phyloP scores from a whole-genome alignment of 2,888 invertebrate genomes.

The Phymatocera aterrima region DNA sequence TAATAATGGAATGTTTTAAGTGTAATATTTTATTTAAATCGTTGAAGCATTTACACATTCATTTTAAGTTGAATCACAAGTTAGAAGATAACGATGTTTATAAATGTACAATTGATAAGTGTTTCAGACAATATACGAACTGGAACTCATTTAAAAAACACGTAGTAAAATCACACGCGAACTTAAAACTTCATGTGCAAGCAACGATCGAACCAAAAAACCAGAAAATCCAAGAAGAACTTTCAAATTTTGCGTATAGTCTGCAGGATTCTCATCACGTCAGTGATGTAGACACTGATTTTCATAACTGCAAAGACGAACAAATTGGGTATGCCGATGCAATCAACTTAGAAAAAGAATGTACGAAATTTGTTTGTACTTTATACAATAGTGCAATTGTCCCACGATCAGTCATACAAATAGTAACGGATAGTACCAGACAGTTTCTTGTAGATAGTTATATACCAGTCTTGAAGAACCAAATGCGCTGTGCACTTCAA shows the following conservation, averaged over 20 bases:
- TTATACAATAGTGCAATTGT: not conserved
- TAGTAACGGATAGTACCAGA: not conserved
- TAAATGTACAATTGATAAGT: not conserved
- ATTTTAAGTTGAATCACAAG: conserved; percentile 8
- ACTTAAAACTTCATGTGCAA: not conserved
- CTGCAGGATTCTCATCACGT: too few species aligned
- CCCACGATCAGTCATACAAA: not conserved
- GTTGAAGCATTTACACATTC: not conserved
- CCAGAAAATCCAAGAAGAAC: not conserved
- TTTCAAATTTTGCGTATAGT: too few species aligned
- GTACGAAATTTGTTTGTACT: not conserved
- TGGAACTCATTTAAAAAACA: conserved; percentile 30
- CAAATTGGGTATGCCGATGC: too few species aligned
- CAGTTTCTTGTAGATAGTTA: not conserved
- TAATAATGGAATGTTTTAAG: conserved; percentile 18
- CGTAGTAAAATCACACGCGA: not conserved
- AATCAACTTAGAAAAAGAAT: not conserved
- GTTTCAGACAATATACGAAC: conserved; percentile 4
- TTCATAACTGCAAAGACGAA: not conserved
- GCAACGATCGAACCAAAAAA: not conserved
- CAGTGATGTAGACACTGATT: not conserved
- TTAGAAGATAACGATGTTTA: not conserved
- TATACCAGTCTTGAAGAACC: not conserved
- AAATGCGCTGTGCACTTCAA: not conserved
- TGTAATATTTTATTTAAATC: not conserved